Percentiles rank a stretch among this genome's conserved stretches.
These are phyloP conservation scores for Tethea ocularis DNA, from an alignment of 2,888 invertebrate species.

Conservation along the genomic window DNA sequence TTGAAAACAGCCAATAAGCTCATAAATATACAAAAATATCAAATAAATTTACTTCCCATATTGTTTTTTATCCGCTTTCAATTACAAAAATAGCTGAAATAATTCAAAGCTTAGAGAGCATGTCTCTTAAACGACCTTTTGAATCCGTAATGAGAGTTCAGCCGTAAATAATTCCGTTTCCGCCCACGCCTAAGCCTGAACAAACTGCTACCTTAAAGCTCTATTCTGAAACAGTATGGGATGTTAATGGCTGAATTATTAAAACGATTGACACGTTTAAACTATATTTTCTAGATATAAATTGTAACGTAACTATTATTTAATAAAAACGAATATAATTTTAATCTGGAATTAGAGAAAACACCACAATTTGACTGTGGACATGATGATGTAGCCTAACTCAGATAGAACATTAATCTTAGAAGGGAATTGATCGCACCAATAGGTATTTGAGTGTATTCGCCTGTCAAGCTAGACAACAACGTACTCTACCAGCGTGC, in stretches of 20 bases:
- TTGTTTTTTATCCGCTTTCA: not conserved
- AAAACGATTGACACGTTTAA: not conserved
- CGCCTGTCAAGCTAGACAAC: too few relatives aligned
- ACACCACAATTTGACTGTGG: not conserved
- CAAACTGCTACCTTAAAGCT: not conserved
- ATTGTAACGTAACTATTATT: not conserved
- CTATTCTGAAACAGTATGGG: not conserved
- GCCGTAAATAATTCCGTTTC: conserved; percentile 1
- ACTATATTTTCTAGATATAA: not conserved
- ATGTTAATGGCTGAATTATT: not conserved
- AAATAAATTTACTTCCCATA: not conserved
- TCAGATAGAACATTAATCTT: too few relatives aligned
- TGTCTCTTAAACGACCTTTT: conserved; percentile 5
- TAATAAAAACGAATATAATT: too few relatives aligned
- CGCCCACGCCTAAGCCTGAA: not conserved
- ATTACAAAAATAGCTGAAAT: conserved; percentile 2
- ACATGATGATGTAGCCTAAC: too few relatives aligned
- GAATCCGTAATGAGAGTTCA: not conserved
- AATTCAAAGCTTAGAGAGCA: not conserved
- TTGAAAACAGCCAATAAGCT: too few relatives aligned
- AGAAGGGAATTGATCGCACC: too few relatives aligned
- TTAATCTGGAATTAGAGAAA: too few relatives aligned
- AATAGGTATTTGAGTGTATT: too few relatives aligned
- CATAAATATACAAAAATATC: too few relatives aligned
- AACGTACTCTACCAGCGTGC: too few relatives aligned